Percentiles rank a stretch among this genome's conserved stretches.
phyloP scores from a whole-genome alignment of 23 tunicate species.

The Styela clava region DNA sequence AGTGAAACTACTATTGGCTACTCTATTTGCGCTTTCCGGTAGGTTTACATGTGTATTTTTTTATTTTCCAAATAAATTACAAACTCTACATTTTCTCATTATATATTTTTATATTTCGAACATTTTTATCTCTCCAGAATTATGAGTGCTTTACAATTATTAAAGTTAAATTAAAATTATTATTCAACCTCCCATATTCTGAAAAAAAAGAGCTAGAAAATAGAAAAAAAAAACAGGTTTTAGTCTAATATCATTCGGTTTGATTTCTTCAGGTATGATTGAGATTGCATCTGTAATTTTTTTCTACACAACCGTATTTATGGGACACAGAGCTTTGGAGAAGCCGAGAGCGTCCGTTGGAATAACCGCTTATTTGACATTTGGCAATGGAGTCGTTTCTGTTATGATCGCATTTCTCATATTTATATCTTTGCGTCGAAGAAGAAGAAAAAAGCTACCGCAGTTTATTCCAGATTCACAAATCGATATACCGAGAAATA shows the following conservation, averaged over 20 bases:
- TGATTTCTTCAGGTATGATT: neutral
- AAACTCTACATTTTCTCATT: no score
- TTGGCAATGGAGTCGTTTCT: neutral
- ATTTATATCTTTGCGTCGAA: neutral
- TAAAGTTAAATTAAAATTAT: no score
- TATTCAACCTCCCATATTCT: no score
- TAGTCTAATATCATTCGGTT: no score
- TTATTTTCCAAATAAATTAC: no score
- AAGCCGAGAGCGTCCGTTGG: neutral
- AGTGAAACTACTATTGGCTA: neutral
- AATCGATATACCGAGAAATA: neutral
- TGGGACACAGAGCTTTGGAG: neutral
- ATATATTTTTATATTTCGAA: no score
- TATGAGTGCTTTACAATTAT: no score
- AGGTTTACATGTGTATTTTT: no score
- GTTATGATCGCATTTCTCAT: neutral
- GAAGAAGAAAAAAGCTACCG: neutral
- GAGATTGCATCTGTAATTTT: neutral
- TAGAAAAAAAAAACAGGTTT: no score
- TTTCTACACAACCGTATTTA: neutral
- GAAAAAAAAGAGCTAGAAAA: no score
- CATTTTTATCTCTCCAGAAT: no score
- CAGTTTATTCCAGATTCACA: neutral
- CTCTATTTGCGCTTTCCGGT: neutral
- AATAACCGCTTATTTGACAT: neutral